These are phyloP conservation scores for Thymallus thymallus DNA, from an alignment of 2,113 vertebrate species.

Conservation along the genomic window DNA sequence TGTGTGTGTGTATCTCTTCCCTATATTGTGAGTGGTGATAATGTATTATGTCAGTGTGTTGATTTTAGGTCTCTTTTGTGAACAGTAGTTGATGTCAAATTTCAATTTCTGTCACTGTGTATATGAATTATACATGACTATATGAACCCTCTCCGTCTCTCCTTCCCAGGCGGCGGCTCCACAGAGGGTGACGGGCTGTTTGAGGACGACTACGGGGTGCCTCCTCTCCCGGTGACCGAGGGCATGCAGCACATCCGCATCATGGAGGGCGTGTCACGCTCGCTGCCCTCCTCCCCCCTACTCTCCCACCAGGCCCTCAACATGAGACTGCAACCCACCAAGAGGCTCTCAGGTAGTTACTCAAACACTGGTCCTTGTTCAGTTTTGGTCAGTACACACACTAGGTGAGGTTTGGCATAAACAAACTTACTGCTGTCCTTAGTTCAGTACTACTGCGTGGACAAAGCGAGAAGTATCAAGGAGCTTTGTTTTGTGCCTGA, in stretches of 20 bases:
- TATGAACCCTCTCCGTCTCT: not conserved
- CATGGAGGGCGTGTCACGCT: conserved; percentile 92
- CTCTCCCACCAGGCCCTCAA: conserved; percentile 91
- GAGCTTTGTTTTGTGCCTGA: too few species aligned
- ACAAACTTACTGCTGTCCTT: not conserved
- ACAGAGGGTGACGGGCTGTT: conserved; percentile 88
- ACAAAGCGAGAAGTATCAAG: too few species aligned
- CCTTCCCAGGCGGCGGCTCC: conserved; percentile 73
- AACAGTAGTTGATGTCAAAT: too few species aligned
- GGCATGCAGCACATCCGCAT: conserved; percentile 94
- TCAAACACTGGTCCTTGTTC: too few species aligned
- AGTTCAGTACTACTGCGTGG: too few species aligned
- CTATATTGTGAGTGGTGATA: not conserved
- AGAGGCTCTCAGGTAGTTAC: conserved; percentile 83
- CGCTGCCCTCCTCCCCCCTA: conserved; percentile 89
- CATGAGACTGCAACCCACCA: conserved; percentile 87
- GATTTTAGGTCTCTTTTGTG: too few species aligned
- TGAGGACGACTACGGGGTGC: conserved; percentile 83
- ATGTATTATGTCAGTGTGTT: too few species aligned
- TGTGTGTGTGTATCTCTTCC: not conserved
- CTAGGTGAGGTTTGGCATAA: too few species aligned
- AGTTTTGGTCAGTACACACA: too few species aligned
- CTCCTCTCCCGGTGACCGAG: conserved; percentile 84
- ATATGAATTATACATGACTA: not conserved
- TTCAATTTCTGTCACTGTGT: not conserved